phyloP scores from a whole-genome alignment of 2,113 vertebrate genomes.

The Oceanites oceanicus region DNA sequence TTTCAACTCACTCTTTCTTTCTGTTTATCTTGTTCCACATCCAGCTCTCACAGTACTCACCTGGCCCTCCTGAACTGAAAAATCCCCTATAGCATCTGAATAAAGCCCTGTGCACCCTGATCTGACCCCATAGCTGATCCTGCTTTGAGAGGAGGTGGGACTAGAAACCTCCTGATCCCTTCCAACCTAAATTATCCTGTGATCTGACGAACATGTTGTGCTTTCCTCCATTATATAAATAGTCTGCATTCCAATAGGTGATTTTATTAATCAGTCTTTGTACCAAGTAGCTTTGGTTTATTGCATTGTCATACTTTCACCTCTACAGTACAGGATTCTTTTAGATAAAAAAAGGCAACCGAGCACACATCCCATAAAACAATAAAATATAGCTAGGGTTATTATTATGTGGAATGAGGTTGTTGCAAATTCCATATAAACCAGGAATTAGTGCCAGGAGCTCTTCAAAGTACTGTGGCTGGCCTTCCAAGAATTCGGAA shows the following conservation, averaged over 20 bases:
- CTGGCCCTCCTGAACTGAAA: not conserved
- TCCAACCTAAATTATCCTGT: not conserved
- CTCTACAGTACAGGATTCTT: not conserved
- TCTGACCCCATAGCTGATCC: not conserved
- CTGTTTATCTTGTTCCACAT: not conserved
- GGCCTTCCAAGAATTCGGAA: conserved; percentile 8
- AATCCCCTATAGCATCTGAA: not conserved
- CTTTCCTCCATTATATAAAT: not conserved
- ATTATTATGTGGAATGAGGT: not conserved
- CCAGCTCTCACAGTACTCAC: not conserved
- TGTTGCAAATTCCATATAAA: not conserved
- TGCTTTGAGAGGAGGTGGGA: not conserved
- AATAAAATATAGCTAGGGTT: not conserved
- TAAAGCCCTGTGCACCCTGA: not conserved
- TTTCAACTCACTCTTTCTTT: not conserved
- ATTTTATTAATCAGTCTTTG: not conserved
- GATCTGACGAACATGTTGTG: not conserved
- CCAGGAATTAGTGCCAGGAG: not conserved
- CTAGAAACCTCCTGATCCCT: not conserved
- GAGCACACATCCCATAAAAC: not conserved
- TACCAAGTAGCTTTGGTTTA: not conserved
- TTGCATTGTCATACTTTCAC: not conserved
- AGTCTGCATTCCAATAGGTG: not conserved
- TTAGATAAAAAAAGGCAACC: conserved; percentile 11
- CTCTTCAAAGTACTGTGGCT: not conserved